Percentiles rank a stretch among this genome's conserved stretches.
Conservation (phyloP, 2,797 vertebrate genomes). For the Denticeps clupeoides region DNA sequence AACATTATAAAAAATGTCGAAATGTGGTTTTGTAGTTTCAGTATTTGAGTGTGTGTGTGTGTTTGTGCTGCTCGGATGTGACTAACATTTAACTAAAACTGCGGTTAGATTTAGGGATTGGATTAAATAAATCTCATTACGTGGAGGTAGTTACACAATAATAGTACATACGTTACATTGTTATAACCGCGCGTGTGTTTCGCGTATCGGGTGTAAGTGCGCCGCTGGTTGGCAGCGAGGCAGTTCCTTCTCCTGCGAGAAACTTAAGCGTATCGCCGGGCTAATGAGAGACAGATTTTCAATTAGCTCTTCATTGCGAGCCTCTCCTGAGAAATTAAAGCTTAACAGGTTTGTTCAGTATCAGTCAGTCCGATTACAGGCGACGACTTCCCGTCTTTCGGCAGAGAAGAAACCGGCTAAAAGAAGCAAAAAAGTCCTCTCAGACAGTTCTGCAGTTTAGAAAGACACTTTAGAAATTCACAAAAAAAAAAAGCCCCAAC, state of each 20-base stretch:
- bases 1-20: slow-evolving; percentile 11
- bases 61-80: too few relatives aligned
- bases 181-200: background rate
- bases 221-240: background rate
- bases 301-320: slow-evolving; percentile 25
- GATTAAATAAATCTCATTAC: too few relatives aligned
- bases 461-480: too few relatives aligned
- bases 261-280: slow-evolving; percentile 17
- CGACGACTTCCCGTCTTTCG: background rate
- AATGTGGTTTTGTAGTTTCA: background rate
- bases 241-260: background rate
- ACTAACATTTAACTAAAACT: too few relatives aligned
- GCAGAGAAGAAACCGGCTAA: slow-evolving; percentile 10
- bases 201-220: background rate
- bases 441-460: too few relatives aligned
- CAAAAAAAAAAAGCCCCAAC: too few relatives aligned
- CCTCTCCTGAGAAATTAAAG: slow-evolving; percentile 28
- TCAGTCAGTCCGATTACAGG: slow-evolving; percentile 8
- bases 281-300: slow-evolving; percentile 32
- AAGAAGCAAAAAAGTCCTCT: slow-evolving; percentile 1
- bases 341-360: slow-evolving; percentile 13
- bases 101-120: too few relatives aligned
- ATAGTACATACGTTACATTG: too few relatives aligned
- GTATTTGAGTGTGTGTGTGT: background rate
- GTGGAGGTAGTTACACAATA: too few relatives aligned